Percentiles rank a stretch among this genome's conserved stretches.
These are phyloP conservation scores for Falco peregrinus DNA, from an alignment of 2,797 vertebrate genomes.

Conservation along the genomic window DNA sequence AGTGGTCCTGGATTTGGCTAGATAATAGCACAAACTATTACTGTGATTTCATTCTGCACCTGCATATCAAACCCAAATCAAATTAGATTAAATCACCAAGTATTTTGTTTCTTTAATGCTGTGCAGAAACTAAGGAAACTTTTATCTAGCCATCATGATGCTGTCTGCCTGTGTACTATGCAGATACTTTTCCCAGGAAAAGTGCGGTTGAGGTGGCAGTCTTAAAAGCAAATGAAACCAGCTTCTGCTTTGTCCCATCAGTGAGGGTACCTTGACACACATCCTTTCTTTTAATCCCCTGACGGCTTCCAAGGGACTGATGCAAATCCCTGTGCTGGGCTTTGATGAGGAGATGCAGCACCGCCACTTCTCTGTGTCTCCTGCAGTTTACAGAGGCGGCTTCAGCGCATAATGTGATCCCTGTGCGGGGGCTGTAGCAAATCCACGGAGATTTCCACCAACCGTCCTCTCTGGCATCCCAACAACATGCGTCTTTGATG, in stretches of 20 bases:
- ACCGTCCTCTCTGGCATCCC: slow-evolving; percentile 70
- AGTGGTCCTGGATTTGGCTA: not conserved
- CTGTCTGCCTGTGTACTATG: not conserved
- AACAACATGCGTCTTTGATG: slow-evolving; percentile 79
- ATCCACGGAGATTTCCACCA: slow-evolving; percentile 68
- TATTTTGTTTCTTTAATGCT: not conserved
- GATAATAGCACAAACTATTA: not conserved
- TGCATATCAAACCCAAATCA: not conserved
- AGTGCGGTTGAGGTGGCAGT: not conserved
- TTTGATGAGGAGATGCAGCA: slow-evolving; percentile 62
- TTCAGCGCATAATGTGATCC: slow-evolving; percentile 74
- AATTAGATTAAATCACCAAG: not conserved
- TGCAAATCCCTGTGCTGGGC: slow-evolving; percentile 48
- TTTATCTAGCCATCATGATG: not conserved
- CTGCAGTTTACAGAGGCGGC: slow-evolving; percentile 68
- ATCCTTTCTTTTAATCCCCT: slow-evolving; percentile 42
- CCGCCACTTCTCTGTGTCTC: slow-evolving; percentile 68
- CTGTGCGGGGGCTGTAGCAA: slow-evolving; percentile 65
- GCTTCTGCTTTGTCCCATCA: not conserved
- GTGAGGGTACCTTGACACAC: not conserved
- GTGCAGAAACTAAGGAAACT: not conserved
- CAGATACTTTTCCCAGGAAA: not conserved
- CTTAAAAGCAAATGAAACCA: slow-evolving; percentile 18
- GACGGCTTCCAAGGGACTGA: slow-evolving; percentile 28
- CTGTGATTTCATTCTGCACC: not conserved